Conservation (phyloP, 2,113 vertebrate genomes). For the Pomatorhinus ruficollis region DNA sequence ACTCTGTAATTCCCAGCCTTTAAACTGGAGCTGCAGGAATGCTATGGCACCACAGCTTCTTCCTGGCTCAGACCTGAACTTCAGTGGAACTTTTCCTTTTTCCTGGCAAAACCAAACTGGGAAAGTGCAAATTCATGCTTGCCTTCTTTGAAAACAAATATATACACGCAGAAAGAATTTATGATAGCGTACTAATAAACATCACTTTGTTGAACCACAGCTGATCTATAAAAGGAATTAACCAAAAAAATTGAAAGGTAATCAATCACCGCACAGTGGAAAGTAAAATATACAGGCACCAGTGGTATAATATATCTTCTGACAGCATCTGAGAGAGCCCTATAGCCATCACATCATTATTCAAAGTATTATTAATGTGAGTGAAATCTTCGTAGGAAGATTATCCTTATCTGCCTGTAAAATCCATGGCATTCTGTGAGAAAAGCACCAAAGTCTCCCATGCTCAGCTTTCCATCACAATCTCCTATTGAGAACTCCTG, state of each 20-base stretch:
- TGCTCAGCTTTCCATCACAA: not conserved
- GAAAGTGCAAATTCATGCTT: not conserved
- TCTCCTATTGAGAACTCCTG: not conserved
- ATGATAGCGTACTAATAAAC: not conserved
- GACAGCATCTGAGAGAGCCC: not conserved
- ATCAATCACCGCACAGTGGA: not conserved
- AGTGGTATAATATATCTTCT: not conserved
- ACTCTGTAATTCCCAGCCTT: not conserved
- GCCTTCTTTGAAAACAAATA: not conserved
- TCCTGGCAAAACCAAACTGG: not conserved
- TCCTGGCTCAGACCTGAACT: not conserved
- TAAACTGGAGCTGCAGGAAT: not conserved
- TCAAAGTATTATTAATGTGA: not conserved
- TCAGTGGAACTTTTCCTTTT: not conserved
- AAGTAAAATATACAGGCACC: slow-evolving; percentile 3
- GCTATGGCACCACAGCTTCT: not conserved
- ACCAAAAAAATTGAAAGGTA: not conserved
- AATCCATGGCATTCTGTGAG: not conserved
- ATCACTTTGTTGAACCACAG: not conserved
- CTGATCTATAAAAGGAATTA: not conserved
- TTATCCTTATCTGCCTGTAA: not conserved
- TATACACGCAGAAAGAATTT: not conserved
- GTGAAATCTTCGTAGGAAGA: not conserved
- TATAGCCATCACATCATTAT: not conserved
- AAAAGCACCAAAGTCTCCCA: not conserved